These are phyloP conservation scores for Saccopteryx leptura DNA, from an alignment of 2,113 vertebrate genomes.

Conservation along the genomic window DNA sequence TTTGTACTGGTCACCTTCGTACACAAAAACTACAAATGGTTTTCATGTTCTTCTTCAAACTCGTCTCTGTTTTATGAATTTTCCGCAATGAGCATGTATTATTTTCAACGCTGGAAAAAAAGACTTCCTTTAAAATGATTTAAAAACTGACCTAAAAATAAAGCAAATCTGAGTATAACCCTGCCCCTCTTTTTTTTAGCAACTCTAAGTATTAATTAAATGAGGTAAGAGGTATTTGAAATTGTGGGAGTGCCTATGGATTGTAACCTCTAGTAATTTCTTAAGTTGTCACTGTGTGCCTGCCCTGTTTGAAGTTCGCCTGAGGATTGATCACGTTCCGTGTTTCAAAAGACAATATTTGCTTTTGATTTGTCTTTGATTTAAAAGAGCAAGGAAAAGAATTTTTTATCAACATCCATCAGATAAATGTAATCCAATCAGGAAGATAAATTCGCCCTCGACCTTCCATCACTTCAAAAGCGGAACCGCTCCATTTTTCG, in stretches of 20 bases:
- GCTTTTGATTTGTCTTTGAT: slow-evolving; percentile 72
- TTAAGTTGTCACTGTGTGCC: background rate
- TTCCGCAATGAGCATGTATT: background rate
- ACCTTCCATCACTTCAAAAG: slow-evolving; percentile 67
- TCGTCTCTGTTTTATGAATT: background rate
- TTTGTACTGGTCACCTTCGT: background rate
- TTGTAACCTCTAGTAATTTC: background rate
- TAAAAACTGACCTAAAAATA: background rate
- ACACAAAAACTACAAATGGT: accelerated
- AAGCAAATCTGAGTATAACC: background rate
- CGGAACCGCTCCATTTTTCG: slow-evolving; percentile 70
- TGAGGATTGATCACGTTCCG: background rate
- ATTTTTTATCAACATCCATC: slow-evolving; percentile 82
- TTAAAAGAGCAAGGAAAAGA: slow-evolving; percentile 74
- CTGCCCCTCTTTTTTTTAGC: background rate
- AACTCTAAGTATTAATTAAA: accelerated
- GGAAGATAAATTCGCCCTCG: slow-evolving; percentile 78
- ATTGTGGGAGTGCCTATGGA: background rate
- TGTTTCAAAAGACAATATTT: slow-evolving; percentile 77
- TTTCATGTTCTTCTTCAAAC: background rate
- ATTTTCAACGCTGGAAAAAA: background rate
- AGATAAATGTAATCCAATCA: slow-evolving; percentile 82
- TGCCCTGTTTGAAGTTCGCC: background rate
- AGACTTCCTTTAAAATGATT: background rate
- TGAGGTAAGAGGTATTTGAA: background rate